phyloP scores from a whole-genome alignment of 1,140 invertebrate genomes.

The Scaptodrosophila lebanonensis region DNA sequence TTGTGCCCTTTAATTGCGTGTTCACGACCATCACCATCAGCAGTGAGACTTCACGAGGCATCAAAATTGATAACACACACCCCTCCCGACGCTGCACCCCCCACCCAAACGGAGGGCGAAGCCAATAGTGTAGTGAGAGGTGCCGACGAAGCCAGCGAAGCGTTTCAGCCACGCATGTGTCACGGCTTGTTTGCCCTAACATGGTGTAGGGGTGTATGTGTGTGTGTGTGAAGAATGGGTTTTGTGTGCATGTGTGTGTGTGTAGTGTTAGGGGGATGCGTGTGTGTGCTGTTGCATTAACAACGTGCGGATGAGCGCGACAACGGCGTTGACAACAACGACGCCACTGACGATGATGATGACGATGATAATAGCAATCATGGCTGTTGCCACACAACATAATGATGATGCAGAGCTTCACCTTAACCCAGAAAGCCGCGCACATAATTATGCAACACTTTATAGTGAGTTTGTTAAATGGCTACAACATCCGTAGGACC shows the following conservation, averaged over 20 bases:
- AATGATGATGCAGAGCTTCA: conserved; percentile 18
- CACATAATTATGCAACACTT: conserved; percentile 68
- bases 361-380: background rate
- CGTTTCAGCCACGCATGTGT: conserved; percentile 27
- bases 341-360: conserved; percentile 2
- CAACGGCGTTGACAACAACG: conserved; percentile 26
- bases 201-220: background rate
- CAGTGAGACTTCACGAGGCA: conserved; percentile 61
- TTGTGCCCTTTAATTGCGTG: conserved; percentile 62
- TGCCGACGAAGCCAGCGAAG: conserved; percentile 16
- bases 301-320: conserved; percentile 31
- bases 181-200: conserved; percentile 32
- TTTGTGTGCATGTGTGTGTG: too few relatives aligned
- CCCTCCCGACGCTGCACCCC: background rate
- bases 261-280: too few relatives aligned
- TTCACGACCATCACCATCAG: conserved; percentile 29
- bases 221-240: too few relatives aligned
- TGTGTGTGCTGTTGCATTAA: conserved; percentile 28
- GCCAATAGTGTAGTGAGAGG: background rate
- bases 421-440: conserved; percentile 47
- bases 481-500: too few relatives aligned
- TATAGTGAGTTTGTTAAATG: conserved; percentile 6
- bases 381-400: background rate
- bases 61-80: conserved; percentile 62
- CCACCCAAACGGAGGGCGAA: background rate